phyloP scores from a whole-genome alignment of 1,140 invertebrate genomes.

The Laodelphax striatellus region DNA sequence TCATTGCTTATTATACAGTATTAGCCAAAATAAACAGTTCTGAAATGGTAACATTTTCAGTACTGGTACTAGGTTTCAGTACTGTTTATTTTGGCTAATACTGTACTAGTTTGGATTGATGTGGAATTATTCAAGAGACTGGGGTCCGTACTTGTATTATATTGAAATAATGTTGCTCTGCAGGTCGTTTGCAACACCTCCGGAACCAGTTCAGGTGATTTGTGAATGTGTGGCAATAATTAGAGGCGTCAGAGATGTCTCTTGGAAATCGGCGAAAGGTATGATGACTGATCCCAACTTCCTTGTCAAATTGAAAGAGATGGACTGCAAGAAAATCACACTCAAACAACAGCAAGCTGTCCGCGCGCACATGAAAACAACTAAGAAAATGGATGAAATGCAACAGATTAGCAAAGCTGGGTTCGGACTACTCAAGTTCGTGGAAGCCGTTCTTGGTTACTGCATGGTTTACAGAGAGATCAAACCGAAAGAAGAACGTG shows the following conservation, averaged over 20 bases:
- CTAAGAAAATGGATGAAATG: constrained; percentile 62
- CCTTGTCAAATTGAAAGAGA: constrained; percentile 61
- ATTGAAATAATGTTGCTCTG: constrained; percentile 8
- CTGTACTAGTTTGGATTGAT: no score
- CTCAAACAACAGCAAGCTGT: constrained; percentile 50
- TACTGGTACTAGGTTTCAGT: no score
- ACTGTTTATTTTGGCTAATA: no score
- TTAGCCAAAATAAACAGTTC: no score
- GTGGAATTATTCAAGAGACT: no score
- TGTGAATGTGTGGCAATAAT: constrained; percentile 81
- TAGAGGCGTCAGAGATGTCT: constrained; percentile 67
- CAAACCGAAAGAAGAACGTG: constrained; percentile 78
- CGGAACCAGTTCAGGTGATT: constrained; percentile 72
- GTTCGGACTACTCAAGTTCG: constrained; percentile 70
- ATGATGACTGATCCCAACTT: constrained; percentile 87
- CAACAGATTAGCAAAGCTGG: constrained; percentile 66
- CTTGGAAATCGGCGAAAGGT: constrained; percentile 78
- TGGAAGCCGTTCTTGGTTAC: constrained; percentile 73
- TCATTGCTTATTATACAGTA: no score
- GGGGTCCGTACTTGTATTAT: no score
- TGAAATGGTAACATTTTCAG: no score
- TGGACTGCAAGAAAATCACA: constrained; percentile 73
- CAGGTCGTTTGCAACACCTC: constrained; percentile 79
- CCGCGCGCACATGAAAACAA: constrained; percentile 48
- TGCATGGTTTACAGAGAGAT: constrained; percentile 73